These are phyloP conservation scores for Caenorhabditis sp. DNA, from an alignment of 2,888 invertebrate species.

Conservation along the genomic window DNA sequence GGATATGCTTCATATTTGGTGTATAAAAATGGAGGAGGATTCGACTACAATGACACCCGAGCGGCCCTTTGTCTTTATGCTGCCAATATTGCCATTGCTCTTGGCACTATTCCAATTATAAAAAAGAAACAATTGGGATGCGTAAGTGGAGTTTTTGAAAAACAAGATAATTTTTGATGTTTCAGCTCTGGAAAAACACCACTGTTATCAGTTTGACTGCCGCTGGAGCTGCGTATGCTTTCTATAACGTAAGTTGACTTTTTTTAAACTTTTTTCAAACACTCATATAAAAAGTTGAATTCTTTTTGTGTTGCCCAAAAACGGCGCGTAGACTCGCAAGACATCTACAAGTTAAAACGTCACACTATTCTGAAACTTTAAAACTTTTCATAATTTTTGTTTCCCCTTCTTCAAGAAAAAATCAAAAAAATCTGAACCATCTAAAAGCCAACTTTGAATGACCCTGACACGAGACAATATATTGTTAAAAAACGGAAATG, in stretches of 20 bases:
- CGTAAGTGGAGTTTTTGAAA: conserved; percentile 25
- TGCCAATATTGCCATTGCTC: conserved; percentile 50
- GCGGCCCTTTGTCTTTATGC: conserved; percentile 62
- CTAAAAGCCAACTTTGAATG: no score
- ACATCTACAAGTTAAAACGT: no score
- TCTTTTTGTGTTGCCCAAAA: no score
- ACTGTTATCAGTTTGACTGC: conserved; percentile 55
- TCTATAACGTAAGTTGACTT: conserved; percentile 52
- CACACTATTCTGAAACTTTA: no score
- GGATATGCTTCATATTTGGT: conserved; percentile 68
- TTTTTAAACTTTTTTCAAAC: background rate
- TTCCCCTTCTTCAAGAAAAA: no score
- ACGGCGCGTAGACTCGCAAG: no score
- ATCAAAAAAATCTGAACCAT: no score
- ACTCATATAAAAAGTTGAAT: no score
- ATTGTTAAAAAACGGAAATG: no score
- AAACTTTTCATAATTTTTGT: no score
- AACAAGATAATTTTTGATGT: background rate
- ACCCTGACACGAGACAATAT: no score
- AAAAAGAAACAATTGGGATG: conserved; percentile 59
- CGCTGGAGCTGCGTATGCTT: conserved; percentile 54
- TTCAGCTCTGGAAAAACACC: conserved; percentile 59
- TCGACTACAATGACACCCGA: conserved; percentile 65
- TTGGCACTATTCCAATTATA: conserved; percentile 54
- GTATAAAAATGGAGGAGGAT: conserved; percentile 68